A percentile compares a stretch with the other conserved stretches of the same genome.
Evolutionary conservation across 2,113 vertebrate genomes (phyloP).

Genomic region (Phrynosoma blainvillii): DNA sequence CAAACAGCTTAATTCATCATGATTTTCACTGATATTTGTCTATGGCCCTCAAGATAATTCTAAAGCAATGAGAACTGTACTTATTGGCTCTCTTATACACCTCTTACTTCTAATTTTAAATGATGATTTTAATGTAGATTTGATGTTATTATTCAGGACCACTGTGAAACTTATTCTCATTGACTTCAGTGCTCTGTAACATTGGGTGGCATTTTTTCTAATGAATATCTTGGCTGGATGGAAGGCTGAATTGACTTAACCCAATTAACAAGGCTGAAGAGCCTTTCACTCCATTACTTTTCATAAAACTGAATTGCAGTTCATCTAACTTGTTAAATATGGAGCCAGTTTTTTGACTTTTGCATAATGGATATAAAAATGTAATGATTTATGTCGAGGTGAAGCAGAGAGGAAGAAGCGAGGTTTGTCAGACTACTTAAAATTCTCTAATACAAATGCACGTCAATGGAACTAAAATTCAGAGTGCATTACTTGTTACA

Average conservation of each 20-base stretch:
- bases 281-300: constrained; percentile 55
- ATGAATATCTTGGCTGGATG: constrained; percentile 47
- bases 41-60: constrained; percentile 5
- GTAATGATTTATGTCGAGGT: constrained; percentile 56
- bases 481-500: constrained; percentile 27
- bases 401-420: constrained; percentile 37
- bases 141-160: constrained; percentile 47
- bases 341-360: constrained; percentile 20
- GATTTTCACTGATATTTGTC: not conserved
- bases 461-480: constrained; percentile 46
- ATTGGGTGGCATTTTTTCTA: constrained; percentile 52
- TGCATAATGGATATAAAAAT: constrained; percentile 57
- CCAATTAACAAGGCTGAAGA: constrained; percentile 59
- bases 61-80: not conserved
- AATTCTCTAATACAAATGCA: constrained; percentile 49
- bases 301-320: constrained; percentile 48
- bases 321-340: constrained; percentile 59
- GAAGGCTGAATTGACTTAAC: constrained; percentile 62
- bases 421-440: constrained; percentile 45
- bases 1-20: not conserved
- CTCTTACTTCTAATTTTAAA: constrained; percentile 55
- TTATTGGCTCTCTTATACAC: not conserved
- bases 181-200: constrained; percentile 35
- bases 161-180: constrained; percentile 41
- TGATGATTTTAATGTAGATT: constrained; percentile 44